Evolutionary conservation across 2,113 vertebrate genomes (phyloP).

Genomic region (Himantopus leucocephalus): DNA sequence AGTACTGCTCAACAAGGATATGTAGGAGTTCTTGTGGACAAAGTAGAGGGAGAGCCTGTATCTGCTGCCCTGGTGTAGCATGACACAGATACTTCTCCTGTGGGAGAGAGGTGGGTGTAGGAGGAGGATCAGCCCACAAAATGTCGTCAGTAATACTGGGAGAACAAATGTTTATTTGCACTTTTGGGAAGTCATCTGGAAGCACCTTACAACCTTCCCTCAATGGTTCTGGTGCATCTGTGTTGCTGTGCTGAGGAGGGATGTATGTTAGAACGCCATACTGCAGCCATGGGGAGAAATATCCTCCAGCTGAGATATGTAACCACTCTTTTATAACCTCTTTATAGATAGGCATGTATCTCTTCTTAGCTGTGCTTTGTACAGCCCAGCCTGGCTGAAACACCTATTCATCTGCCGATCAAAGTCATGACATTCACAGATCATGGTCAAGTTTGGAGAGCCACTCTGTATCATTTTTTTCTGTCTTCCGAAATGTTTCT

Average conservation of each 20-base stretch:
- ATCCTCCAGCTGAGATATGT: not conserved
- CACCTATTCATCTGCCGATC: not conserved
- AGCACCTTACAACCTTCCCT: not conserved
- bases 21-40: not conserved
- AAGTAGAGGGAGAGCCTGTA: not conserved
- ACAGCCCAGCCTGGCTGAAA: not conserved
- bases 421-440: not conserved
- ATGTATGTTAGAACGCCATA: not conserved
- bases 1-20: not conserved
- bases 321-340: not conserved
- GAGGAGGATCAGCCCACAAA: not conserved
- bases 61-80: not conserved
- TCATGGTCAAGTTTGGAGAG: not conserved
- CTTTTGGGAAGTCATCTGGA: not conserved
- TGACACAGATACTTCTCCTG: not conserved
- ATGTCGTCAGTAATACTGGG: not conserved
- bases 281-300: not conserved
- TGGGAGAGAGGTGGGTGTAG: not conserved
- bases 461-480: not conserved
- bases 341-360: not conserved
- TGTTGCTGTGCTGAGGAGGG: not conserved
- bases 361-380: not conserved
- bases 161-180: not conserved
- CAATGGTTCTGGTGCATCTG: not conserved
- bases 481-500: not conserved